phyloP scores from a whole-genome alignment of 2,113 vertebrate genomes.

The Cervus canadensis region DNA sequence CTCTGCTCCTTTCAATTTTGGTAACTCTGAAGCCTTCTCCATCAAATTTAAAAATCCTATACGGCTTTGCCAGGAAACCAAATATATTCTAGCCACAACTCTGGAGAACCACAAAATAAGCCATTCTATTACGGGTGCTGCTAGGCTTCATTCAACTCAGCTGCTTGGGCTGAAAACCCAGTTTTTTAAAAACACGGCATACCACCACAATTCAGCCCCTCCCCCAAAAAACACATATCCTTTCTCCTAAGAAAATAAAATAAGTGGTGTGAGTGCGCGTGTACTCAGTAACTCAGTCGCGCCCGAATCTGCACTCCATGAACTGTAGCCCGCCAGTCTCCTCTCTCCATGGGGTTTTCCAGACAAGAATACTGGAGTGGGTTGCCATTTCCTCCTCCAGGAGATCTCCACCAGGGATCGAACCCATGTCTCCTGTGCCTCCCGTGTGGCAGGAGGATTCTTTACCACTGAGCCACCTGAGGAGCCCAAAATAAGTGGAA shows the following conservation, averaged over 20 bases:
- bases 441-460: background rate
- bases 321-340: background rate
- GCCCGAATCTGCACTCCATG: background rate
- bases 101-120: constrained; percentile 19
- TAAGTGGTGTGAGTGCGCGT: background rate
- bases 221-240: background rate
- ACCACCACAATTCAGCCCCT: background rate
- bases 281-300: background rate
- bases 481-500: background rate
- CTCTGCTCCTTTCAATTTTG: background rate
- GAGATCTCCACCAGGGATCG: background rate
- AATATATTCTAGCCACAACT: constrained; percentile 41
- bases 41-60: constrained; percentile 17
- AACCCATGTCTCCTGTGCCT: background rate
- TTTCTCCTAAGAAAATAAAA: constrained; percentile 46
- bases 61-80: constrained; percentile 46
- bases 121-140: background rate
- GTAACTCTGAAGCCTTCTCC: background rate
- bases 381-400: background rate
- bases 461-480: background rate
- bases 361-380: background rate
- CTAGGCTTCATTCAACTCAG: constrained; percentile 24
- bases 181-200: background rate
- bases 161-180: background rate
- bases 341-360: background rate